Percentiles rank a stretch among this genome's conserved stretches.
These are phyloP conservation scores for Urocitellus parryii DNA, from an alignment of 2,113 vertebrate species.

Conservation along the genomic window DNA sequence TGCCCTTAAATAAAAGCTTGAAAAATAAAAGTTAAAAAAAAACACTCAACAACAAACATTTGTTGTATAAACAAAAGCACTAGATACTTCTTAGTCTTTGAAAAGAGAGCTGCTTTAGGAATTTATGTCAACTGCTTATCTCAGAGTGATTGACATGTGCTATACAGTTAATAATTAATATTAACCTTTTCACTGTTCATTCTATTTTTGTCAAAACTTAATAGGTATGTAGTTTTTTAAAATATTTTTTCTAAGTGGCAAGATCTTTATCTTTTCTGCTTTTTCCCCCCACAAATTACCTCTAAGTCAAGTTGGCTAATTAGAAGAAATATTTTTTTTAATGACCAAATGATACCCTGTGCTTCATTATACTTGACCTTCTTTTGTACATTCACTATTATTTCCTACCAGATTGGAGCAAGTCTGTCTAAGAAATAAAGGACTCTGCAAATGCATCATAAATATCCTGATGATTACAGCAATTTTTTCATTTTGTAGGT, in stretches of 20 bases:
- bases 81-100: background rate
- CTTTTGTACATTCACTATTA: background rate
- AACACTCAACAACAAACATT: background rate
- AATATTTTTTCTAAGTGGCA: background rate
- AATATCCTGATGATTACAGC: slow-evolving; percentile 3
- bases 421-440: slow-evolving; percentile 33
- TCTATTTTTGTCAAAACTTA: background rate
- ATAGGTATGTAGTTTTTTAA: background rate
- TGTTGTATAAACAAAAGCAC: background rate
- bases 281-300: background rate
- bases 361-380: background rate
- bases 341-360: background rate
- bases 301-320: background rate
- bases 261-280: background rate
- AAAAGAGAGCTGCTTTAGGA: background rate
- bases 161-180: background rate
- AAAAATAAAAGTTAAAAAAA: background rate
- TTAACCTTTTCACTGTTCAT: background rate
- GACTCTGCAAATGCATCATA: slow-evolving; percentile 9
- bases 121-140: background rate
- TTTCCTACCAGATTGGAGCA: background rate
- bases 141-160: background rate
- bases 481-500: slow-evolving; percentile 25
- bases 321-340: slow-evolving; percentile 15
- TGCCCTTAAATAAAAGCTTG: slow-evolving; percentile 78